Evolutionary conservation across 2,888 invertebrate species (phyloP).

Genomic region (Patella pellucida): DNA sequence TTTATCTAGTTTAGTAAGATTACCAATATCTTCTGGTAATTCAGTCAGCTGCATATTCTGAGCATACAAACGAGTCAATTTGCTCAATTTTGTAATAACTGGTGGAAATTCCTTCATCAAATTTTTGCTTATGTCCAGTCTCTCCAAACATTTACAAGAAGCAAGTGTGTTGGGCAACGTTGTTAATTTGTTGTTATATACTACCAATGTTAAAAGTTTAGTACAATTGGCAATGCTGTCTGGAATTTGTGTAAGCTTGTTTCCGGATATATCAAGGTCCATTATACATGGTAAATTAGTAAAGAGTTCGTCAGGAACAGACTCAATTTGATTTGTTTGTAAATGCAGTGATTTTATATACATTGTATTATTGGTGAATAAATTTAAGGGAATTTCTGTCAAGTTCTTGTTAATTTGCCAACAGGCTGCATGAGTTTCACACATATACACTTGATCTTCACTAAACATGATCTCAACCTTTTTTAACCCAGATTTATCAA

Average conservation of each 20-base stretch:
- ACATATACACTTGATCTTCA: slow-evolving; percentile 42
- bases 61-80: slow-evolving; percentile 48
- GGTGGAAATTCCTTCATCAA: slow-evolving; percentile 44
- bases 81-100: slow-evolving; percentile 44
- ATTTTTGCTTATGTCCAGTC: slow-evolving; percentile 53
- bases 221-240: slow-evolving; percentile 45
- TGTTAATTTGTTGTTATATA: slow-evolving; percentile 45
- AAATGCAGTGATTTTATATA: slow-evolving; percentile 50
- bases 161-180: slow-evolving; percentile 47
- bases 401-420: slow-evolving; percentile 28
- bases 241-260: slow-evolving; percentile 49
- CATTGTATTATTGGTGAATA: slow-evolving; percentile 37
- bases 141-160: slow-evolving; percentile 37
- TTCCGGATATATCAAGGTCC: slow-evolving; percentile 45
- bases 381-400: slow-evolving; percentile 15
- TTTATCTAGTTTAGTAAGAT: slow-evolving; percentile 44
- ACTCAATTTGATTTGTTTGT: slow-evolving; percentile 41
- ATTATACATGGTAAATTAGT: slow-evolving; percentile 44
- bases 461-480: slow-evolving; percentile 28
- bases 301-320: slow-evolving; percentile 50
- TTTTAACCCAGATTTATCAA: slow-evolving; percentile 30
- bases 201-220: slow-evolving; percentile 36
- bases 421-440: slow-evolving; percentile 45
- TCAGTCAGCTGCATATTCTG: slow-evolving; percentile 47
- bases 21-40: slow-evolving; percentile 56